A percentile compares a stretch with the other conserved stretches of the same genome.
Evolutionary conservation across 2,888 invertebrate genomes (phyloP).

Genomic region (Sipunculus nudus): DNA sequence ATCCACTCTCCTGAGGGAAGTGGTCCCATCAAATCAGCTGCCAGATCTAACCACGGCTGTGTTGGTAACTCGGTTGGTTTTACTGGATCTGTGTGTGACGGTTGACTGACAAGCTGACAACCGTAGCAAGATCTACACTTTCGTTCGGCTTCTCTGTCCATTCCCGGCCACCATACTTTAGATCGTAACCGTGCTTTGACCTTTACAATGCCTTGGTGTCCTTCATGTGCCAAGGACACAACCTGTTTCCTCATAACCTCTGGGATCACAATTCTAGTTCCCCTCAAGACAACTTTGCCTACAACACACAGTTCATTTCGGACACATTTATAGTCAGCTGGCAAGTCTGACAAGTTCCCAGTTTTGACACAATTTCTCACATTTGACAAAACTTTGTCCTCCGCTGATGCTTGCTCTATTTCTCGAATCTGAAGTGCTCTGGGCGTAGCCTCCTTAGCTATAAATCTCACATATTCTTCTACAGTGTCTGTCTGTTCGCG

Average conservation of each 20-base stretch:
- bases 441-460: neutral
- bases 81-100: conserved; percentile 8
- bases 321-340: neutral
- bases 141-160: conserved; percentile 15
- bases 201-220: conserved; percentile 17
- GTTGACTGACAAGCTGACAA: conserved; percentile 1
- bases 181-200: conserved; percentile 8
- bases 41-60: conserved; percentile 13
- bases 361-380: conserved; percentile 1
- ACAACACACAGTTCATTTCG: conserved; percentile 5
- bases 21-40: conserved; percentile 4
- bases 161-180: conserved; percentile 21
- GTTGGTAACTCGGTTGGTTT: conserved; percentile 1
- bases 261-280: conserved; percentile 6
- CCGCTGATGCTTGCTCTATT: neutral
- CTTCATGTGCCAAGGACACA: conserved; percentile 11
- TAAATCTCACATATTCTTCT: conserved; percentile 11
- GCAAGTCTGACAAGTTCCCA: neutral
- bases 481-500: no score
- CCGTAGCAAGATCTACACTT: neutral
- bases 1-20: neutral
- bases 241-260: neutral
- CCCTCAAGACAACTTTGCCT: conserved; percentile 11
- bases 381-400: neutral
- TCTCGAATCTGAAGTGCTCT: neutral